Conservation (phyloP, 2,113 vertebrate genomes). For the Puffinus mauretanicus region DNA sequence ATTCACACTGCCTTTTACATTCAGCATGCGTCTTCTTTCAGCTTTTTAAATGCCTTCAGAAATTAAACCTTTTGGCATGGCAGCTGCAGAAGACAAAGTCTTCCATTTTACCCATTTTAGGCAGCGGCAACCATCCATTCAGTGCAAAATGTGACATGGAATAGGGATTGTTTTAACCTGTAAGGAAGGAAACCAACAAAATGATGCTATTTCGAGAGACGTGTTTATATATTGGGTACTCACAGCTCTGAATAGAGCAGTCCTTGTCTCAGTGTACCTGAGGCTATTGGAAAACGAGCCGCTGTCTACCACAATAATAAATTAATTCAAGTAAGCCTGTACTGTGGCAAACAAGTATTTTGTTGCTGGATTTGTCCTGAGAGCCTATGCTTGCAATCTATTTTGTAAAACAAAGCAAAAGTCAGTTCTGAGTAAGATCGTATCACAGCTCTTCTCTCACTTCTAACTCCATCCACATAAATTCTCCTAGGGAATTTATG, state of each 20-base stretch:
- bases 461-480: not conserved
- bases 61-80: slow-evolving; percentile 2
- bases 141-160: not conserved
- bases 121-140: not conserved
- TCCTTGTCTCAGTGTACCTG: not conserved
- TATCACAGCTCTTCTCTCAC: not conserved
- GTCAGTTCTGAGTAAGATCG: not conserved
- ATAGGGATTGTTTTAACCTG: not conserved
- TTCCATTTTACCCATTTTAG: slow-evolving; percentile 23
- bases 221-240: not conserved
- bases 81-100: slow-evolving; percentile 30
- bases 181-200: not conserved
- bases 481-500: not conserved
- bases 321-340: not conserved
- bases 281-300: not conserved
- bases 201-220: not conserved
- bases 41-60: not conserved
- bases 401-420: not conserved
- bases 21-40: not conserved
- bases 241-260: not conserved
- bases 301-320: not conserved
- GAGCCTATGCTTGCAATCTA: not conserved
- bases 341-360: not conserved
- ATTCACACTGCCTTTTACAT: slow-evolving; percentile 23
- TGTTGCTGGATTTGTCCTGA: not conserved